Percentiles rank a stretch among this genome's conserved stretches.
Conservation (phyloP, 1,140 invertebrate species). For the Melitaea cinxia region DNA sequence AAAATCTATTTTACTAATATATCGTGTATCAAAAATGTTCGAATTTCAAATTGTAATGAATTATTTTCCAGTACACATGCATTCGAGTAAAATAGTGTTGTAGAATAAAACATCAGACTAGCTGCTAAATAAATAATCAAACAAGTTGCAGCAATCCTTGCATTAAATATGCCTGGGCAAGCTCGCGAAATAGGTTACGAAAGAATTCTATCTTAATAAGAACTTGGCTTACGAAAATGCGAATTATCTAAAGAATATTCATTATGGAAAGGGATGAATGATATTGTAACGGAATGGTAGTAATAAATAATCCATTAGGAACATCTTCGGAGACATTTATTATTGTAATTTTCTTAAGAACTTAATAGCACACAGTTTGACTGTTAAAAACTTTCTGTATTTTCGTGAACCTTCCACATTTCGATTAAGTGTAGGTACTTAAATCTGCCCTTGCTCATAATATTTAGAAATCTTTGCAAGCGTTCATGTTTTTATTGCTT, state of each 20-base stretch:
- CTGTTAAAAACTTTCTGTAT: not conserved
- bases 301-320: not conserved
- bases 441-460: too few relatives aligned
- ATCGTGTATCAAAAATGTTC: not conserved
- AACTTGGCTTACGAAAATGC: not conserved
- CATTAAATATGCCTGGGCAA: constrained; percentile 34
- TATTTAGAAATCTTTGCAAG: too few relatives aligned
- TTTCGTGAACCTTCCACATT: too few relatives aligned
- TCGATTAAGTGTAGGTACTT: too few relatives aligned
- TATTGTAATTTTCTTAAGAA: not conserved
- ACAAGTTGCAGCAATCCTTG: constrained; percentile 40
- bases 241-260: constrained; percentile 3
- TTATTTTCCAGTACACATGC: constrained; percentile 16
- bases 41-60: constrained; percentile 2
- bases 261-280: not conserved
- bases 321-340: not conserved
- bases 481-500: too few relatives aligned
- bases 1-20: not conserved
- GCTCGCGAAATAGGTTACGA: constrained; percentile 22
- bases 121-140: constrained; percentile 48
- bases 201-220: constrained; percentile 11
- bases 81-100: constrained; percentile 23
- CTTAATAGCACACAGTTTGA: not conserved
- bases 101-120: constrained; percentile 43
- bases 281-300: not conserved